These are phyloP conservation scores for Acronicta aceris DNA, from an alignment of 2,888 invertebrate species.

Conservation along the genomic window DNA sequence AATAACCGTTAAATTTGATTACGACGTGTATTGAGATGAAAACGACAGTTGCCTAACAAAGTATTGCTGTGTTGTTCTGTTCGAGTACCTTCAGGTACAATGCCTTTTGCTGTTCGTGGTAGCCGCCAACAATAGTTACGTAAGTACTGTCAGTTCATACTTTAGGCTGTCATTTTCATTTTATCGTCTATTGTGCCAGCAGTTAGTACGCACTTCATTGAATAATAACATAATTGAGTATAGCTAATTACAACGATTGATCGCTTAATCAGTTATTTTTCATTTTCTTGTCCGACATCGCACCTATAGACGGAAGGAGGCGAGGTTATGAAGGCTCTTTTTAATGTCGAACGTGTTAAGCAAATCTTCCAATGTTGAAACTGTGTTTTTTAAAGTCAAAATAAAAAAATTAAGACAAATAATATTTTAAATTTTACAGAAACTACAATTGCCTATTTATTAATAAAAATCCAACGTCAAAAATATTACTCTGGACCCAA, in stretches of 20 bases:
- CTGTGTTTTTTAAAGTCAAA: neutral
- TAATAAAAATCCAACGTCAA: neutral
- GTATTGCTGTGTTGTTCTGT: constrained; percentile 50
- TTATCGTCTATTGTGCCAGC: constrained; percentile 50
- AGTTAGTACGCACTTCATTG: constrained; percentile 43
- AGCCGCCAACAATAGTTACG: constrained; percentile 29
- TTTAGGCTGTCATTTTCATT: constrained; percentile 35
- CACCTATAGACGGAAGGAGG: no score
- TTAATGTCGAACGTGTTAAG: no score
- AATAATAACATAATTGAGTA: constrained; percentile 53
- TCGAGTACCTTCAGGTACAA: constrained; percentile 40
- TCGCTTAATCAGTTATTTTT: constrained; percentile 19
- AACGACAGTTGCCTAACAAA: constrained; percentile 74
- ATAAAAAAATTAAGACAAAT: neutral
- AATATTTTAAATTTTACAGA: neutral
- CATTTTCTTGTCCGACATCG: neutral
- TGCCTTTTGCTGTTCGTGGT: constrained; percentile 37
- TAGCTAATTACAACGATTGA: constrained; percentile 31
- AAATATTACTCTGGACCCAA: constrained; percentile 9
- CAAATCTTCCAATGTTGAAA: no score
- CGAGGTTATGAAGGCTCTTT: no score
- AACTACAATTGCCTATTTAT: neutral
- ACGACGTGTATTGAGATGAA: constrained; percentile 77
- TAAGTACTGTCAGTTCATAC: constrained; percentile 34
- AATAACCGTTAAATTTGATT: constrained; percentile 86